These are phyloP conservation scores for Lasioglossum vierecki DNA, from an alignment of 2,888 invertebrate species.

Conservation along the genomic window DNA sequence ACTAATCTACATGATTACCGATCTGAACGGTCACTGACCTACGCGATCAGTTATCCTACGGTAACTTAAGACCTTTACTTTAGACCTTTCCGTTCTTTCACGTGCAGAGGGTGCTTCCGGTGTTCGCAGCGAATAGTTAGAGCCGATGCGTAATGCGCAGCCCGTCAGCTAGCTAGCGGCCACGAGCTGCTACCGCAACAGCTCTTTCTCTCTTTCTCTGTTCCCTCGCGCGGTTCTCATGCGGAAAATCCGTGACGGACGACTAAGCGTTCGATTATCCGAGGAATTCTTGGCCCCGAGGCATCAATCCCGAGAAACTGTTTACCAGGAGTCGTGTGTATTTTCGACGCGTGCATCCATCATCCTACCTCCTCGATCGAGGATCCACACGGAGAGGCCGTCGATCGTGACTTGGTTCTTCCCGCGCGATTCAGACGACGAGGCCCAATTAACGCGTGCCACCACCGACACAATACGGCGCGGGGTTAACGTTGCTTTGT, in stretches of 20 bases:
- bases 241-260: conserved; percentile 19
- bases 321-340: conserved; percentile 1
- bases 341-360: conserved; percentile 13
- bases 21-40: background rate
- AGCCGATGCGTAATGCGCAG: background rate
- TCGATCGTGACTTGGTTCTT: background rate
- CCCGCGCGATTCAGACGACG: background rate
- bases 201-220: background rate
- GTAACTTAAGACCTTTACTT: no score
- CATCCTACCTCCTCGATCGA: background rate
- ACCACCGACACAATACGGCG: conserved; percentile 11
- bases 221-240: background rate
- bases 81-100: background rate
- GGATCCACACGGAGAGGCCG: background rate
- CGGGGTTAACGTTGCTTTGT: conserved; percentile 44
- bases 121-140: background rate
- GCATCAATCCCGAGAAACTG: conserved; percentile 22
- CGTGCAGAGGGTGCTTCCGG: background rate
- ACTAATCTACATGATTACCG: background rate
- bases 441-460: conserved; percentile 43
- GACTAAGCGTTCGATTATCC: conserved; percentile 38
- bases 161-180: background rate
- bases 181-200: background rate
- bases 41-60: background rate
- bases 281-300: conserved; percentile 28